Evolutionary conservation across 2,888 invertebrate genomes (phyloP).

Genomic region (Unio pictorum): DNA sequence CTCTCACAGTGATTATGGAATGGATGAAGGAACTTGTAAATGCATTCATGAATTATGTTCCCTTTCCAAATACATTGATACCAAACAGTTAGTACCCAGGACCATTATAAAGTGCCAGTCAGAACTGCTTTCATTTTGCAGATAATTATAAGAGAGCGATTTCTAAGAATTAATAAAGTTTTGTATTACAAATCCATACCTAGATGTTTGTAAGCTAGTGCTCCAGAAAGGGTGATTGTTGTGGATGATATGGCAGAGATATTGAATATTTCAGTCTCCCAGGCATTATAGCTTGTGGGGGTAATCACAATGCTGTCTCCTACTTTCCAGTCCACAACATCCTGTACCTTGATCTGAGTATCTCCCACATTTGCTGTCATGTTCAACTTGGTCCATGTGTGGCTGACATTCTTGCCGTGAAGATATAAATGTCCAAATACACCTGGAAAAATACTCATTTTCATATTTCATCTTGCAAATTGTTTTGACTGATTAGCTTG

Average conservation of each 20-base stretch:
- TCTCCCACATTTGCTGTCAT: constrained; percentile 41
- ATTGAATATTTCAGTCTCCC: constrained; percentile 54
- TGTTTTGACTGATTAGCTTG: too few relatives aligned
- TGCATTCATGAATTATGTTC: too few relatives aligned
- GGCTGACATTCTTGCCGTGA: constrained; percentile 48
- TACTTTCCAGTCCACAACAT: constrained; percentile 49
- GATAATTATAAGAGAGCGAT: too few relatives aligned
- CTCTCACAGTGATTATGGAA: too few relatives aligned
- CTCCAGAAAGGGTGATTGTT: constrained; percentile 47
- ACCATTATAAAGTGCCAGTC: too few relatives aligned
- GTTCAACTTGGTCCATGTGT: constrained; percentile 51
- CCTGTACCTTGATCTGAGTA: constrained; percentile 38
- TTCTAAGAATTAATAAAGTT: too few relatives aligned
- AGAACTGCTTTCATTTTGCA: too few relatives aligned
- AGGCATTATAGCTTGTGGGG: constrained; percentile 48
- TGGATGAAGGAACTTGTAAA: too few relatives aligned
- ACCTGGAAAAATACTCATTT: constrained; percentile 28
- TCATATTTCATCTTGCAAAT: too few relatives aligned
- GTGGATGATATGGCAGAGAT: constrained; percentile 40
- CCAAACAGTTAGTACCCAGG: too few relatives aligned
- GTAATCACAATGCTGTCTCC: constrained; percentile 57
- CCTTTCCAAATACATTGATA: too few relatives aligned
- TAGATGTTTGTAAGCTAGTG: constrained; percentile 49
- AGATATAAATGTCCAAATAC: constrained; percentile 63
- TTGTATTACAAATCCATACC: constrained; percentile 27